These are phyloP conservation scores for Drosophila greeni DNA, from an alignment of 2,888 invertebrate species.

Conservation along the genomic window DNA sequence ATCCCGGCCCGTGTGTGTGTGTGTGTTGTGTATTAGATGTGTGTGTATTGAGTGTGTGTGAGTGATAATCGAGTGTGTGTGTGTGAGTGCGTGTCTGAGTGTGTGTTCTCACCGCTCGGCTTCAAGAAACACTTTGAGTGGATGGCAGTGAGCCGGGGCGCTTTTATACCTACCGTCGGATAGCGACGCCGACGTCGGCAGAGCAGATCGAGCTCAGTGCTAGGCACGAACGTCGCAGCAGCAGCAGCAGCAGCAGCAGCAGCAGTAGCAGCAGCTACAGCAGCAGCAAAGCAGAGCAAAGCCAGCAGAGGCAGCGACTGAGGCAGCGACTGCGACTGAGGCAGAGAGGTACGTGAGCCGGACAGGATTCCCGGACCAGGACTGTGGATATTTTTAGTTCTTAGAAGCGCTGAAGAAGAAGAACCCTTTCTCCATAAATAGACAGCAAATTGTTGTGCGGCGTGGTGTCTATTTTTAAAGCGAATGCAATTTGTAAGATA, in stretches of 20 bases:
- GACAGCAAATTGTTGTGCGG: conserved; percentile 37
- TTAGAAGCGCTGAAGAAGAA: conserved; percentile 21
- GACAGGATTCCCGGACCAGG: conserved; percentile 15
- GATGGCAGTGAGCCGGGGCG: conserved; percentile 54
- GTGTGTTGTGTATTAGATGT: neutral
- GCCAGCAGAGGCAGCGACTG: too few species aligned
- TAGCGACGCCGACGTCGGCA: conserved; percentile 12
- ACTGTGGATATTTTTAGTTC: conserved; percentile 38
- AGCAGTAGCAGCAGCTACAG: conserved; percentile 7
- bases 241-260: neutral
- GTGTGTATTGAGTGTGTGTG: neutral
- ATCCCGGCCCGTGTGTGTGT: conserved; percentile 2
- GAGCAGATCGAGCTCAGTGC: conserved; percentile 23
- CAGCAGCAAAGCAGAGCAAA: too few species aligned
- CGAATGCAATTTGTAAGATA: conserved; percentile 42
- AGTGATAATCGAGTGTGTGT: conserved; percentile 33
- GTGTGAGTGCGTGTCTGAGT: conserved; percentile 43
- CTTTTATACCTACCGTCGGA: conserved; percentile 39
- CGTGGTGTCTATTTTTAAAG: conserved; percentile 45
- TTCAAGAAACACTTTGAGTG: conserved; percentile 77
- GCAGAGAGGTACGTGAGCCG: conserved; percentile 19
- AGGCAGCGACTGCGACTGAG: neutral
- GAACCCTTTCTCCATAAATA: conserved; percentile 49
- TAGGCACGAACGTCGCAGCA: conserved; percentile 26
- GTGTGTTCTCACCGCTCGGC: conserved; percentile 55